These are phyloP conservation scores for Chionis minor DNA, from an alignment of 2,113 vertebrate species.

Conservation along the genomic window DNA sequence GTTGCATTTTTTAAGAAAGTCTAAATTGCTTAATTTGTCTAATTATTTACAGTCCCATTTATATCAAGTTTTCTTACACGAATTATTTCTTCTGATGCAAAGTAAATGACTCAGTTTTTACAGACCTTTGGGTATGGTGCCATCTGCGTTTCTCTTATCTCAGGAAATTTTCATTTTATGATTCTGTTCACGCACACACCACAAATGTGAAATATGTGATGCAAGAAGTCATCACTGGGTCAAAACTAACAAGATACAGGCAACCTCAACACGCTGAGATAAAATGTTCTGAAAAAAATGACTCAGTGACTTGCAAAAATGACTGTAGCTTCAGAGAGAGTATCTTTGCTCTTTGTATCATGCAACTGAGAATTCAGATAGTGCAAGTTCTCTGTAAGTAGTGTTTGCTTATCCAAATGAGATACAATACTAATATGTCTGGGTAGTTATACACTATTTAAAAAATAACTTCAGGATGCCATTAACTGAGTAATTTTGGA, in stretches of 20 bases:
- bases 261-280: not conserved
- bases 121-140: not conserved
- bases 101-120: conserved; percentile 11
- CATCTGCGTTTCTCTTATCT: conserved; percentile 19
- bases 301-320: not conserved
- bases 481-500: not conserved
- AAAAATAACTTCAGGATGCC: not conserved
- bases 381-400: not conserved
- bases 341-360: not conserved
- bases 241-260: not conserved
- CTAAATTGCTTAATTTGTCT: conserved; percentile 12
- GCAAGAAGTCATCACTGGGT: not conserved
- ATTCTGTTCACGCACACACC: not conserved
- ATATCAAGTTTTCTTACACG: not conserved
- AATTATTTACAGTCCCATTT: conserved; percentile 32
- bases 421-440: not conserved
- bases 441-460: not conserved
- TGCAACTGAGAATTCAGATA: not conserved
- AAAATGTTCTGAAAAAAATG: not conserved
- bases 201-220: not conserved
- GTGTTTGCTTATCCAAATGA: not conserved
- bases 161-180: conserved; percentile 15
- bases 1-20: conserved; percentile 9
- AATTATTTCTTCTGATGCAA: conserved; percentile 32
- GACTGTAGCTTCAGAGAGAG: not conserved